These are phyloP conservation scores for Lissonota sp. DNA, from an alignment of 2,888 invertebrate genomes.

Conservation along the genomic window DNA sequence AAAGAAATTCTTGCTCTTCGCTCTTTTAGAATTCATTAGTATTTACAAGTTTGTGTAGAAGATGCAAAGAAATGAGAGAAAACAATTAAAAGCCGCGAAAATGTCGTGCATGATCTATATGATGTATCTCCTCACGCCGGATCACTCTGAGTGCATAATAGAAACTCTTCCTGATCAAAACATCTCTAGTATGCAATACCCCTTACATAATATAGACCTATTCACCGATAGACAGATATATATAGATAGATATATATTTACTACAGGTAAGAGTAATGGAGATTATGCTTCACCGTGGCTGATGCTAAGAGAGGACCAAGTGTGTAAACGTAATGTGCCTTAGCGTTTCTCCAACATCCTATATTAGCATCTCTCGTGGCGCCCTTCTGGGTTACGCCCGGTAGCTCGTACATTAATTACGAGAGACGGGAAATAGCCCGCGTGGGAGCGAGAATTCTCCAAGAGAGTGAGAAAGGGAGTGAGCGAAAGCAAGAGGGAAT, in stretches of 20 bases:
- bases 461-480: slow-evolving; percentile 14
- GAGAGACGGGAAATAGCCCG: slow-evolving; percentile 60
- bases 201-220: too few relatives aligned
- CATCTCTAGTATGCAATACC: too few relatives aligned
- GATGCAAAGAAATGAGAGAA: too few relatives aligned
- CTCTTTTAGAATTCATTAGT: too few relatives aligned
- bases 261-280: slow-evolving; percentile 48
- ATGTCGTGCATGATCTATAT: too few relatives aligned
- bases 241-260: slow-evolving; percentile 5
- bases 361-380: slow-evolving; percentile 59
- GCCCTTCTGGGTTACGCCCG: slow-evolving; percentile 60
- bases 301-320: slow-evolving; percentile 23
- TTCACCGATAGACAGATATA: too few relatives aligned
- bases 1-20: too few relatives aligned
- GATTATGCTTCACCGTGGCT: slow-evolving; percentile 45
- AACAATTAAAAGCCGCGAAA: too few relatives aligned
- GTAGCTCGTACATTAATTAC: slow-evolving; percentile 64
- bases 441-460: slow-evolving; percentile 52
- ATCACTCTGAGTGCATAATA: too few relatives aligned
- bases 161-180: too few relatives aligned
- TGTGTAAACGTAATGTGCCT: neutral
- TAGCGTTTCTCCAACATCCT: slow-evolving; percentile 53
- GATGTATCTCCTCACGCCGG: too few relatives aligned
- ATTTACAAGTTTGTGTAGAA: too few relatives aligned
- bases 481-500: slow-evolving; percentile 6